phyloP scores from a whole-genome alignment of 1,140 invertebrate species.

The Cotesia glomerata region DNA sequence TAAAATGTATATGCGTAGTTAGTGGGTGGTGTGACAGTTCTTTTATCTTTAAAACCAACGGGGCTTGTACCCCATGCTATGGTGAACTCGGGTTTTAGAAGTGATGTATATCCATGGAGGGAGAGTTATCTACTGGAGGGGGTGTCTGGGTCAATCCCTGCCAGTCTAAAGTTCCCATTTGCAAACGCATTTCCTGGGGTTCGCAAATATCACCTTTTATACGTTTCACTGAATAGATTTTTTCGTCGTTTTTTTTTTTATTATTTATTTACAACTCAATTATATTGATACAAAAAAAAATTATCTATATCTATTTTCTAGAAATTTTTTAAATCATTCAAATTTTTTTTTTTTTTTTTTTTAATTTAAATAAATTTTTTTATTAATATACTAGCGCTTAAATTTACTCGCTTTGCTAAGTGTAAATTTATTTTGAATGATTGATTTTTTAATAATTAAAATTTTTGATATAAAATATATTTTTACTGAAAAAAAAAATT shows the following conservation, averaged over 20 bases:
- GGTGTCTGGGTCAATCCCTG: constrained; percentile 65
- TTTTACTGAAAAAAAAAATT: no score
- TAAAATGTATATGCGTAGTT: background rate
- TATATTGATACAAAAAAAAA: background rate
- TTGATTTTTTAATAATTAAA: no score
- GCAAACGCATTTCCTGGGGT: constrained; percentile 61
- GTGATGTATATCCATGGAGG: constrained; percentile 43
- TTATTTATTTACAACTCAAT: background rate
- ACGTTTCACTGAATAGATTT: background rate
- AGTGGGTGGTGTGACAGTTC: constrained; percentile 42
- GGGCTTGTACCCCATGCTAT: constrained; percentile 47
- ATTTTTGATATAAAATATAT: no score
- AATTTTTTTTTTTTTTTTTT: no score
- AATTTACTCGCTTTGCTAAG: no score
- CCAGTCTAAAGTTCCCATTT: constrained; percentile 58
- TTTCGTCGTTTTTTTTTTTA: background rate
- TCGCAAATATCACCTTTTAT: constrained; percentile 45
- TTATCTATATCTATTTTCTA: no score
- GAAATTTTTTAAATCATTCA: no score
- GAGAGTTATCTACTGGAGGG: constrained; percentile 57
- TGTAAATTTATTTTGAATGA: no score
- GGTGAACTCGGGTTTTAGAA: constrained; percentile 49
- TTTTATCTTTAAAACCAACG: constrained; percentile 49
- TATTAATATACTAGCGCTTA: no score
- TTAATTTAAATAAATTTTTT: no score